phyloP scores from a whole-genome alignment of 2,888 invertebrate species.

The Dasysyrphus albostriatus region DNA sequence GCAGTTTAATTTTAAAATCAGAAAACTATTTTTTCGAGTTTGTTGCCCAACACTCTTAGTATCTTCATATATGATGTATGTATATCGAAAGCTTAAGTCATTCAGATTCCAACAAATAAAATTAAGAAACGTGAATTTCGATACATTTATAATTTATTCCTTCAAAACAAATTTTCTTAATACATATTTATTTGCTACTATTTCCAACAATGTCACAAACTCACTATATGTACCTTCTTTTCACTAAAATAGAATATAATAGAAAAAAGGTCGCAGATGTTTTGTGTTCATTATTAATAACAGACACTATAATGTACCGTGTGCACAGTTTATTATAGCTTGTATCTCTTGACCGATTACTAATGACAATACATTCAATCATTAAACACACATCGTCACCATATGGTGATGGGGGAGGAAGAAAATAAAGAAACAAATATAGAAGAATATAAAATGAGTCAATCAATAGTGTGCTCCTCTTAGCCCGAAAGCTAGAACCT shows the following conservation, averaged over 20 bases:
- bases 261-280: conserved; percentile 25
- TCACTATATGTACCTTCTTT: not conserved
- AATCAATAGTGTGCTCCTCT: conserved; percentile 65
- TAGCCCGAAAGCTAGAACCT: conserved; percentile 52
- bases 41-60: too few relatives aligned
- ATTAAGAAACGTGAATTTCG: too few relatives aligned
- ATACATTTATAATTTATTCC: too few relatives aligned
- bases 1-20: too few relatives aligned
- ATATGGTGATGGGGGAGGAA: conserved; percentile 41
- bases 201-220: not conserved
- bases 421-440: conserved; percentile 20
- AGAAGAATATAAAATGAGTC: conserved; percentile 32
- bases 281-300: conserved; percentile 34
- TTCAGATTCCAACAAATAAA: too few relatives aligned
- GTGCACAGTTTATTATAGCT: conserved; percentile 51
- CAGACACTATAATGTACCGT: conserved; percentile 21
- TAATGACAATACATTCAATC: conserved; percentile 60
- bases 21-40: too few relatives aligned
- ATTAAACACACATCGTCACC: conserved; percentile 49
- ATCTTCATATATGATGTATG: too few relatives aligned
- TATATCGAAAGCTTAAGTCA: too few relatives aligned
- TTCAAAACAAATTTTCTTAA: too few relatives aligned
- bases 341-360: conserved; percentile 36
- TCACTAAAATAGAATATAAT: not conserved
- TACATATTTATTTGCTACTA: too few relatives aligned